These are phyloP conservation scores for Hoplias malabaricus DNA, from an alignment of 2,113 vertebrate species.

Conservation along the genomic window DNA sequence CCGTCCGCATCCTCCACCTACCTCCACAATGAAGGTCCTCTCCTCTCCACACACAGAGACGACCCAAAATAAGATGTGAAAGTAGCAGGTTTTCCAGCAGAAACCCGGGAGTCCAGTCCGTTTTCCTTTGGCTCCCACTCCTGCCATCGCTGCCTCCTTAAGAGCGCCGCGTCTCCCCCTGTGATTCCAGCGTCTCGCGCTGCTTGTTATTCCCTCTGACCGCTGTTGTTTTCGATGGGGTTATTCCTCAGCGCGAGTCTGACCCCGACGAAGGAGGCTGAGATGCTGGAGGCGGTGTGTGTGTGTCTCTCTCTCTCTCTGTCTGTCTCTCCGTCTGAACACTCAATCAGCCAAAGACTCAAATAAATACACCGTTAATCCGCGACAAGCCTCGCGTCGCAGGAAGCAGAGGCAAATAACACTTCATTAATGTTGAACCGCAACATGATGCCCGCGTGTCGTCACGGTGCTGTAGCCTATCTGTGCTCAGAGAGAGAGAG, in stretches of 20 bases:
- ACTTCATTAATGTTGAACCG: slow-evolving; percentile 22
- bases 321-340: background rate
- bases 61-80: slow-evolving; percentile 74
- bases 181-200: slow-evolving; percentile 61
- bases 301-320: no score
- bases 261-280: no score
- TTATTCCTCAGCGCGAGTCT: slow-evolving; percentile 1
- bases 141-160: slow-evolving; percentile 68
- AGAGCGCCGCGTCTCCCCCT: slow-evolving; percentile 54
- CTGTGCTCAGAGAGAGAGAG: no score
- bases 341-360: slow-evolving; percentile 33
- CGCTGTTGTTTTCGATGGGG: no score
- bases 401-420: slow-evolving; percentile 8
- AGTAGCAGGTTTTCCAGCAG: slow-evolving; percentile 75
- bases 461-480: no score
- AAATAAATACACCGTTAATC: no score
- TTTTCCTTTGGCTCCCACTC: slow-evolving; percentile 63
- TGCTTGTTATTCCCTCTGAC: slow-evolving; percentile 57
- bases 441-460: slow-evolving; percentile 11
- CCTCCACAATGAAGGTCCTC: slow-evolving; percentile 77
- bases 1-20: slow-evolving; percentile 54
- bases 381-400: no score
- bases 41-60: slow-evolving; percentile 75
- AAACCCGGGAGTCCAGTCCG: slow-evolving; percentile 67
- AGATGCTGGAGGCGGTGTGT: no score